These are phyloP conservation scores for Epinephelus lanceolatus DNA, from an alignment of 2,113 vertebrate species.

Conservation along the genomic window DNA sequence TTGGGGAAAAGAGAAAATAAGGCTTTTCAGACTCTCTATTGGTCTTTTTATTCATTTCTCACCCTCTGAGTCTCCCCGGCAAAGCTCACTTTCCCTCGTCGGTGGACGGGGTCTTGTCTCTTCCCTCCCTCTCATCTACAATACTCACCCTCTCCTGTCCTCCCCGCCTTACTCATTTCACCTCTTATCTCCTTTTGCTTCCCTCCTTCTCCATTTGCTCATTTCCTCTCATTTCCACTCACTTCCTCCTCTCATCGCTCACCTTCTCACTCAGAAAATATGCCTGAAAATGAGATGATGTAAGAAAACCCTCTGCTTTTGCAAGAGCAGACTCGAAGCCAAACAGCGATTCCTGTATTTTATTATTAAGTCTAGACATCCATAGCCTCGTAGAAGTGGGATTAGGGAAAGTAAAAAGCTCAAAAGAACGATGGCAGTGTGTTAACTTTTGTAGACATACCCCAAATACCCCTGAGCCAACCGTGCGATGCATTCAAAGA, in stretches of 20 bases:
- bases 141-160: conserved; percentile 21
- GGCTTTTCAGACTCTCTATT: conserved; percentile 35
- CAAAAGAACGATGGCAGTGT: background rate
- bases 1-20: conserved; percentile 6
- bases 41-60: conserved; percentile 41
- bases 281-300: conserved; percentile 61
- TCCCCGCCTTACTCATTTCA: conserved; percentile 26
- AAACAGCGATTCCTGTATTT: conserved; percentile 23
- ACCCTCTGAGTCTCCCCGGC: conserved; percentile 2
- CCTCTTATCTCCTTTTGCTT: conserved; percentile 38
- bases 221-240: conserved; percentile 45
- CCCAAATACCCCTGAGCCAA: conserved; percentile 3
- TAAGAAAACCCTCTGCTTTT: conserved; percentile 45
- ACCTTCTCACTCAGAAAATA: conserved; percentile 12
- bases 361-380: conserved; percentile 6
- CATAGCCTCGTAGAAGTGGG: background rate
- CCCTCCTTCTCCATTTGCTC: background rate
- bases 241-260: conserved; percentile 10
- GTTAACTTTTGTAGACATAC: background rate
- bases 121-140: conserved; percentile 31
- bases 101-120: background rate
- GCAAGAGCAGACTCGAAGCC: conserved; percentile 48
- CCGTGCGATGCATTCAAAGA: background rate
- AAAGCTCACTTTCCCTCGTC: conserved; percentile 39
- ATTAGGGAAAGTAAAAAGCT: conserved; percentile 3